Evolutionary conservation across 2,113 vertebrate species (phyloP), one percentile per base, ranked within the genome.

Genomic region (Sylvietta virens): DNA sequence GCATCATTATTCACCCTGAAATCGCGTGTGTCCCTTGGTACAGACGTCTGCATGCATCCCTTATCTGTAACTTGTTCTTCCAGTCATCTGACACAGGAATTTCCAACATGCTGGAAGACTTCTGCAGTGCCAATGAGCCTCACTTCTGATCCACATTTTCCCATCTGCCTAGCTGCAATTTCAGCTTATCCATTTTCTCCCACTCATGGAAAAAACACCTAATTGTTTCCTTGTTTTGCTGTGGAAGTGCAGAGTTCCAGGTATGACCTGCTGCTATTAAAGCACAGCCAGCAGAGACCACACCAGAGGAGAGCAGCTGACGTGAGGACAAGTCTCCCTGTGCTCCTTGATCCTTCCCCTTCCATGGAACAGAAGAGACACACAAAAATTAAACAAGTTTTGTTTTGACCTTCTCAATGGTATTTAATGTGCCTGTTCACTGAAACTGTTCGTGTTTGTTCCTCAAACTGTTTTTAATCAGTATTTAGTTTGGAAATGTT

Each of bases 381-480:
- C 22, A 42, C 23, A 58, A 78, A 88, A 87, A 78, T 54, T 37
- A 78, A 83, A 88, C 50, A 84, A 74, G 37, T 44, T 67, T 87
- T 77, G 61, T 57, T 93, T 62, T 81, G 71, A 88, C 73, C 44
- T 91, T 47, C 77, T 33, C 24, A 13, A 73, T 9, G 61, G 67
- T 74, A 81, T 93, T 92, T 87, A 53, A 88, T 7, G 6, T 45
- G 81, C 22, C 90, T 85, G 69, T 22, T 94, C 86, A 16, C 57
- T 20, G 48, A 66, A 64, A 65, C 67, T 64, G 92, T 88, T 91
- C 35, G 65, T 92, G 67, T 45, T 90, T 44, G 69, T 31, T 51
- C 74, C 70, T 90, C 73, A 81, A 37, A 81, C 44, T 84, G 90
- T 16, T 96, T 81, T 85, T 73, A 90, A 90, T 71, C 88, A 85